Percentiles rank a stretch among this genome's conserved stretches.
Evolutionary conservation across 2,888 invertebrate genomes (phyloP).

Genomic region (Calameuta pallipes): DNA sequence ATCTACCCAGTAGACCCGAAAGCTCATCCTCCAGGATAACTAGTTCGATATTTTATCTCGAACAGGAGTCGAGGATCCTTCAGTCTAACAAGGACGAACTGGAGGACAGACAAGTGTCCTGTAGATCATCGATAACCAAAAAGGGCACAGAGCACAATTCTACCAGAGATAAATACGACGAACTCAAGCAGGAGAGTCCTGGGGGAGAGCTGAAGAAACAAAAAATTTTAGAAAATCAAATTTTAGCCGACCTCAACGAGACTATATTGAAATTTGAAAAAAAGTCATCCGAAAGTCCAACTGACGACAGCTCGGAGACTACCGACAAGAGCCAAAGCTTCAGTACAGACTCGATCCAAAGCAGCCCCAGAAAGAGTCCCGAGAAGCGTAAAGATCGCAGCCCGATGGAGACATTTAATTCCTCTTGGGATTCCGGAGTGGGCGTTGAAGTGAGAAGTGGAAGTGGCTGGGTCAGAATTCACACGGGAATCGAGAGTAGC

Average conservation of each 20-base stretch:
- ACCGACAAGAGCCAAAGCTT: slow-evolving; percentile 42
- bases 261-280: slow-evolving; percentile 58
- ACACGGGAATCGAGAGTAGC: slow-evolving; percentile 72
- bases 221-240: slow-evolving; percentile 32
- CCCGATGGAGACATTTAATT: slow-evolving; percentile 50
- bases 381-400: not conserved
- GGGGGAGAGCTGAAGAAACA: not conserved
- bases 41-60: slow-evolving; percentile 42
- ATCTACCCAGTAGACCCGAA: not conserved
- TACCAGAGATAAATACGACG: not conserved
- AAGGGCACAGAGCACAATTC: slow-evolving; percentile 15
- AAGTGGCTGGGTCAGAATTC: slow-evolving; percentile 74
- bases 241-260: slow-evolving; percentile 55
- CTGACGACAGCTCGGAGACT: not conserved
- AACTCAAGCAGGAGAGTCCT: not conserved
- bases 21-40: slow-evolving; percentile 15
- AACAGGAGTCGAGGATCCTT: slow-evolving; percentile 14
- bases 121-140: slow-evolving; percentile 1
- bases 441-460: slow-evolving; percentile 69
- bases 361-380: slow-evolving; percentile 36
- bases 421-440: slow-evolving; percentile 65
- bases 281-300: not conserved
- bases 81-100: slow-evolving; percentile 8
- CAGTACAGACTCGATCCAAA: slow-evolving; percentile 54
- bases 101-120: slow-evolving; percentile 3